These are phyloP conservation scores for Drosophila prostipennis DNA, from an alignment of 2,888 invertebrate genomes.

Conservation along the genomic window DNA sequence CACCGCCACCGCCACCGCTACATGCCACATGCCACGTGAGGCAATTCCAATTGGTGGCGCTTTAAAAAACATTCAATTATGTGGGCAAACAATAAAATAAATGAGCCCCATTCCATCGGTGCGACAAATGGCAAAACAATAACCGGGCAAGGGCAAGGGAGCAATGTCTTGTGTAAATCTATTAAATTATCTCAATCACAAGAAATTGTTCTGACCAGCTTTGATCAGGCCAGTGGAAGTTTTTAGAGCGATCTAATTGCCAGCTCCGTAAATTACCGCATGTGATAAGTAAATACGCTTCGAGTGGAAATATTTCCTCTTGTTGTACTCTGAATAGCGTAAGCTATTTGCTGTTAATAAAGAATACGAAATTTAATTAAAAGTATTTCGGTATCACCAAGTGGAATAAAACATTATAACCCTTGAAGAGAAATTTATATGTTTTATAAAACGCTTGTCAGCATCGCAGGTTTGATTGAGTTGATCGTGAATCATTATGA, in stretches of 20 bases:
- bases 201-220: constrained; percentile 26
- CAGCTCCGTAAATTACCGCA: constrained; percentile 5
- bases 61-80: constrained; percentile 72
- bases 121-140: constrained; percentile 27
- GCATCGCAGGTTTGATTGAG: no score
- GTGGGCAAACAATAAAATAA: constrained; percentile 66
- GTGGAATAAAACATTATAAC: constrained; percentile 1
- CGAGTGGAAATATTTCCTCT: constrained; percentile 8
- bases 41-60: constrained; percentile 26
- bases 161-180: constrained; percentile 36
- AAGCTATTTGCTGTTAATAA: neutral
- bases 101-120: constrained; percentile 41
- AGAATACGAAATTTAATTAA: constrained; percentile 4
- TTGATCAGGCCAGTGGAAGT: constrained; percentile 25
- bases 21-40: constrained; percentile 38
- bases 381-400: constrained; percentile 3
- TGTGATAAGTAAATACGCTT: constrained; percentile 10
- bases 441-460: no score
- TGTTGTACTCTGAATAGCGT: neutral
- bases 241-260: constrained; percentile 12
- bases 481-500: no score
- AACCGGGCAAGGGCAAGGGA: constrained; percentile 13
- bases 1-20: no score
- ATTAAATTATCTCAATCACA: constrained; percentile 39
- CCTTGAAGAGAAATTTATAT: neutral